Evolutionary conservation across 2,888 invertebrate genomes (phyloP).

Genomic region (Dendrolimus pini): DNA sequence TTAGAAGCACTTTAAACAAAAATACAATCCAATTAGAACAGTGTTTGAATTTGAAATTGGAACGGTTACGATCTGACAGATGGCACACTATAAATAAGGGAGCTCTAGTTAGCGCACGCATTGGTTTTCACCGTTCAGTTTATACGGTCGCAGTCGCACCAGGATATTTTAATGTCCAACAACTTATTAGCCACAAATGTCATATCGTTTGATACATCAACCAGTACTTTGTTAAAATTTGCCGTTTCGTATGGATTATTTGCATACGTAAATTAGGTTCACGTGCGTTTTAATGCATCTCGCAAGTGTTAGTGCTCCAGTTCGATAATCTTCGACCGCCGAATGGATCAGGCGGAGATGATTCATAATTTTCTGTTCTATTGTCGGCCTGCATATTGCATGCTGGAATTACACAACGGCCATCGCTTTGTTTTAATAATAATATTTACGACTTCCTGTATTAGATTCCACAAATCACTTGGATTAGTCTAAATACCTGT

Average conservation of each 20-base stretch:
- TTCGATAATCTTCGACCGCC: slow-evolving; percentile 70
- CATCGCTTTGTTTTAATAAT: slow-evolving; percentile 39
- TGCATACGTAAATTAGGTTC: slow-evolving; percentile 69
- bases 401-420: slow-evolving; percentile 62
- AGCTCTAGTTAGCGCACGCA: slow-evolving; percentile 43
- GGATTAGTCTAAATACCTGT: background rate
- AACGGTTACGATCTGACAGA: slow-evolving; percentile 69
- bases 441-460: slow-evolving; percentile 11
- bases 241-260: slow-evolving; percentile 48
- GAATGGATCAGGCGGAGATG: slow-evolving; percentile 65
- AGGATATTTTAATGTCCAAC: slow-evolving; percentile 56
- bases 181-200: slow-evolving; percentile 64
- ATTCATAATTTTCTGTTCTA: slow-evolving; percentile 70
- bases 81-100: slow-evolving; percentile 69
- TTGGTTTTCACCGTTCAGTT: slow-evolving; percentile 42
- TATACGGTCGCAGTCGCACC: slow-evolving; percentile 35
- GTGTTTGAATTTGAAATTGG: slow-evolving; percentile 68
- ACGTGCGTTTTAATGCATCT: slow-evolving; percentile 74
- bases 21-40: slow-evolving; percentile 73
- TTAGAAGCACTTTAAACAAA: slow-evolving; percentile 69
- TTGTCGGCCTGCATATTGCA: slow-evolving; percentile 65
- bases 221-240: slow-evolving; percentile 66
- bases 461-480: slow-evolving; percentile 8
- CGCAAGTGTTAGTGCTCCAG: slow-evolving; percentile 68
- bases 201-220: slow-evolving; percentile 67